Evolutionary conservation across 2,113 vertebrate genomes (phyloP), one percentile per base, ranked within the genome.

Genomic region (Oncorhynchus clarkii): DNA sequence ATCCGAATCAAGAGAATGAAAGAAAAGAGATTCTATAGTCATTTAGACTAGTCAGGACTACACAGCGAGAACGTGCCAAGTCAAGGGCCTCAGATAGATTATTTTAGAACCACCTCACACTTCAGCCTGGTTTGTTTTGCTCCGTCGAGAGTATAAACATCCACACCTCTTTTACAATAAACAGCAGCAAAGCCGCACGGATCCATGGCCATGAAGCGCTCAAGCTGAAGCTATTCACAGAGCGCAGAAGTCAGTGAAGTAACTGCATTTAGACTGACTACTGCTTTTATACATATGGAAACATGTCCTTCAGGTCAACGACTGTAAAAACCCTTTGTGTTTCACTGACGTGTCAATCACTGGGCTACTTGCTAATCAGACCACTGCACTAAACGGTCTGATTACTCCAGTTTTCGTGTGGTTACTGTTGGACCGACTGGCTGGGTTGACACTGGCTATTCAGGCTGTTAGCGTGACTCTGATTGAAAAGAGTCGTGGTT

Each of bases 121-220:
- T 89, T 84, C 62, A 69, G 70, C 31, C 67, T n/a, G 57, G 87
- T 90, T 91, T 89, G 88, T 87, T 91, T 87, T 80, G 68, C 83
- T 81, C 81, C 16, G 16, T 14, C 3, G 51, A 80, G 72, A 82
- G 68, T 77, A 78, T 85, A 90, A 88, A 90, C 82, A 82, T 84
- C 78, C 72, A 82, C 82, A 84, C 72, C 77, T 89, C 85, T 83
- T 79, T 85, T 82, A 85, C 83, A 89, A 89, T 88, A 91, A 91
- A 90, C 84, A 88, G 76, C 72, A 62, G 57, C 3, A 39, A 29
- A 1, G 27, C 39, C 70, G 66, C 29, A 34, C 71, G 59, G 69
- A 66, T 67, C 14, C 26, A 16, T 14, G 73, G 20, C 72, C 54
- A 54, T 73, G 60, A 64, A 54, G 51, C 57, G 49, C 2, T 16